Evolutionary conservation across 2,797 vertebrate genomes (phyloP), one percentile per base, ranked within the genome.

Genomic region (Catamblyrhynchus diadema): DNA sequence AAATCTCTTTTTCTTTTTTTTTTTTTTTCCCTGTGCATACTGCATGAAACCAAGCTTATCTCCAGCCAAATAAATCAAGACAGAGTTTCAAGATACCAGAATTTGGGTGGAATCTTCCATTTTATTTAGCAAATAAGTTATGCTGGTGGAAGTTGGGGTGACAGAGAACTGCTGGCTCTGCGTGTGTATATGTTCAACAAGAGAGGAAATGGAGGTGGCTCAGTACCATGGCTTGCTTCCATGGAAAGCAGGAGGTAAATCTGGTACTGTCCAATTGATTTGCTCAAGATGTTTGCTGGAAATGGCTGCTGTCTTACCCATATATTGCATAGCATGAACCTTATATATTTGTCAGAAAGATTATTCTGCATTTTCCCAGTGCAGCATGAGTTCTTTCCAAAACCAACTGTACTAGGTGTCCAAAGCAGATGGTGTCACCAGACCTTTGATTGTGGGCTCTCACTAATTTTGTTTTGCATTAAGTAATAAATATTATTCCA

Each of bases 251-350:
- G 81, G 57, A 97, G 87, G 39, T 90, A 67, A 93, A 95, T 95
- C 69, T 93, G 57, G 37, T 94, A 56, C 53, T 94, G 51, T 88
- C 83, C 81, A 82, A 47, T 65, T 91, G 69, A 95, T 96, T 97
- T 97, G 86, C 90, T 96, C 86, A 96, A 79, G 72, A 72, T 92
- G 69, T 90, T 96, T 95, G 74, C 91, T 95, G 73, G 93, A 95
- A 95, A 91, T 87, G 81, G 65, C 77, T 90, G 51, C 64, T 93
- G 61, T 88, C 81, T 73, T 93, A 83, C 37, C 44, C 69, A 45
- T 59, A 75, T 41, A 72, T 42, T 84, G 28, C 81, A 74, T 50
- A 89, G 44, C 5, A 2, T 88, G 85, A 97, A 86, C 57, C 10
- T 9, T 95, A 62, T 75, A 27, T 64, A 77, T 92, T 51, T 95